Percentiles rank a stretch among this genome's conserved stretches.
Conservation (phyloP, 2,113 vertebrate species). For the Lepidothrix coronata region DNA sequence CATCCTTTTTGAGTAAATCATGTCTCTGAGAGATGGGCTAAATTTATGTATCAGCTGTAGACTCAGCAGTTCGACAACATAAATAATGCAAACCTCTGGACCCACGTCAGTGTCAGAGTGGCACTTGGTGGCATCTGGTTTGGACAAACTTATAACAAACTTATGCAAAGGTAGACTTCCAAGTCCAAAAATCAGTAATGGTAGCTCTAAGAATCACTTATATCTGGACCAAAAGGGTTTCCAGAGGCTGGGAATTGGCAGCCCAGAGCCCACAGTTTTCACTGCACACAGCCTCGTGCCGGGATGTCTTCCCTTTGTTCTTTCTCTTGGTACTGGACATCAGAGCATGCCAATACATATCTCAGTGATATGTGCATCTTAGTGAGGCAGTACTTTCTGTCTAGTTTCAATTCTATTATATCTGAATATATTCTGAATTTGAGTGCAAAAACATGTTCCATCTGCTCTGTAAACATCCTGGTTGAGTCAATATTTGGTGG, state of each 20-base stretch:
- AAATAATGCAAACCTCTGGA: neutral
- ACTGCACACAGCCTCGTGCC: neutral
- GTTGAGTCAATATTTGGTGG: neutral
- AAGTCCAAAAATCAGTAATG: rapidly evolving
- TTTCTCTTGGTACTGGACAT: neutral
- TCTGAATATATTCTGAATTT: neutral
- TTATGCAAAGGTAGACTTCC: neutral
- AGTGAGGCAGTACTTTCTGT: neutral
- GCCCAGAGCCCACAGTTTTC: neutral
- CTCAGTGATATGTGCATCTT: neutral
- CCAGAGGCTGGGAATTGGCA: neutral
- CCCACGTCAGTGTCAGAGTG: neutral
- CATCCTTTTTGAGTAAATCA: neutral
- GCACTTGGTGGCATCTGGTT: neutral
- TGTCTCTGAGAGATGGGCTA: neutral
- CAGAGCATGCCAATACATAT: rapidly evolving
- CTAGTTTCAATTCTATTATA: neutral
- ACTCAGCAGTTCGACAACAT: neutral
- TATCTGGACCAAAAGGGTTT: neutral
- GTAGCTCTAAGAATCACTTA: neutral
- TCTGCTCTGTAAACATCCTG: neutral
- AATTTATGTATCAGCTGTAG: neutral
- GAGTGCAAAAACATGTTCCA: neutral
- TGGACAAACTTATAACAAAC: neutral
- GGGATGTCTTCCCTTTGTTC: neutral